Conservation (phyloP, 2,888 invertebrate genomes). For the Pelosia muscerda region DNA sequence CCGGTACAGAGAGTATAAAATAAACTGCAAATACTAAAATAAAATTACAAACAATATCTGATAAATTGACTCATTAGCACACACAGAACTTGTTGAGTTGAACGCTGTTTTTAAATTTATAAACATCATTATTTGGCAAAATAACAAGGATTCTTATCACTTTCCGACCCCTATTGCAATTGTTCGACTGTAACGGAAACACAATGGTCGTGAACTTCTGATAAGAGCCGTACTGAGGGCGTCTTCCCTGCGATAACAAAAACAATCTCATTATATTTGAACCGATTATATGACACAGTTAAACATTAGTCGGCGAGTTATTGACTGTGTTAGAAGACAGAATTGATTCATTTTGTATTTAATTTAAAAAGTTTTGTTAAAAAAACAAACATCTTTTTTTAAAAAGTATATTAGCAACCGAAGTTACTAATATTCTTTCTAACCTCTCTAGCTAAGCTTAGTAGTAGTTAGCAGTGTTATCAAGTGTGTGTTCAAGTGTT, state of each 20-base stretch:
- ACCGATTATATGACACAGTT: neutral
- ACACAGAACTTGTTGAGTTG: no score
- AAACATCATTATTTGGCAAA: neutral
- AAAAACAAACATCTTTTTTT: no score
- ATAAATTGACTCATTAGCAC: neutral
- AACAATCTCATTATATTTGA: conserved; percentile 4
- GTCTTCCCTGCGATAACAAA: conserved; percentile 14
- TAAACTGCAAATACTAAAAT: no score
- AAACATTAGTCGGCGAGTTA: neutral
- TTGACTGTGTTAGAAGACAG: neutral
- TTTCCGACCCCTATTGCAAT: neutral
- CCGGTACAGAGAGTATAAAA: no score
- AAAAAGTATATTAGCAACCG: no score
- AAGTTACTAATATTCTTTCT: no score
- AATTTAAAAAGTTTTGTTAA: no score
- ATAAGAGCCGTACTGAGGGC: conserved; percentile 22
- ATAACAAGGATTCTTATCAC: neutral
- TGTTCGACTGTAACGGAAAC: neutral
- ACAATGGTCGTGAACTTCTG: conserved; percentile 23
- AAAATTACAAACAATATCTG: no score
- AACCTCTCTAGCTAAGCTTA: no score
- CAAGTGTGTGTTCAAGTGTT: no score
- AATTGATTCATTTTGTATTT: neutral
- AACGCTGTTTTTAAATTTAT: no score
- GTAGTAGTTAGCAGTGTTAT: no score